Conservation (phyloP, 2,113 vertebrate genomes). For the Callipepla californica region DNA sequence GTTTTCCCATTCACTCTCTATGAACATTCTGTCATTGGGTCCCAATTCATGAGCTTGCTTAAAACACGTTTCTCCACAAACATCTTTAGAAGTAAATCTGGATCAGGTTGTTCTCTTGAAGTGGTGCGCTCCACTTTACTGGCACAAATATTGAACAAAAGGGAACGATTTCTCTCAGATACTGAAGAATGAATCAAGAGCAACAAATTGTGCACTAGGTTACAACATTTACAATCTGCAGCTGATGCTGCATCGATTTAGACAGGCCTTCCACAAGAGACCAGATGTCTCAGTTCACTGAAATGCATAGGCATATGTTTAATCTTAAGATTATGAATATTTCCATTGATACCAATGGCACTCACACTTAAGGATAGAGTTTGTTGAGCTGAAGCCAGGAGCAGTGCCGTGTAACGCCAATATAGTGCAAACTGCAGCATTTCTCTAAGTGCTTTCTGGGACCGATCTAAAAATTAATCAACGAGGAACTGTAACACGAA, state of each 20-base stretch:
- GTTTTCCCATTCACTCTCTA: not conserved
- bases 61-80: not conserved
- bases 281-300: conserved; percentile 54
- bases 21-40: not conserved
- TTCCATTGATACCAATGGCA: conserved; percentile 47
- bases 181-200: not conserved
- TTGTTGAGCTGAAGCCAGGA: conserved; percentile 37
- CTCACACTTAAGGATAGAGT: conserved; percentile 41
- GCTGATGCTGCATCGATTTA: not conserved
- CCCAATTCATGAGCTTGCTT: not conserved
- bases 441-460: conserved; percentile 16
- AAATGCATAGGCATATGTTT: conserved; percentile 63
- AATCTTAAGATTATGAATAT: conserved; percentile 67
- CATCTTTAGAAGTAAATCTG: not conserved
- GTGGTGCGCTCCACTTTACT: not conserved
- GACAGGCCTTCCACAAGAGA: conserved; percentile 11
- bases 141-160: not conserved
- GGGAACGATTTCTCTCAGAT: not conserved
- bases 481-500: conserved; percentile 5
- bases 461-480: conserved; percentile 40
- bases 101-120: not conserved
- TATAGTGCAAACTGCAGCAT: conserved; percentile 32
- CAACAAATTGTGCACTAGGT: not conserved
- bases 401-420: conserved; percentile 31
- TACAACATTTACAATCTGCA: conserved; percentile 12